phyloP scores from a whole-genome alignment of 2,113 vertebrate genomes.

The Meleagris gallopavo region DNA sequence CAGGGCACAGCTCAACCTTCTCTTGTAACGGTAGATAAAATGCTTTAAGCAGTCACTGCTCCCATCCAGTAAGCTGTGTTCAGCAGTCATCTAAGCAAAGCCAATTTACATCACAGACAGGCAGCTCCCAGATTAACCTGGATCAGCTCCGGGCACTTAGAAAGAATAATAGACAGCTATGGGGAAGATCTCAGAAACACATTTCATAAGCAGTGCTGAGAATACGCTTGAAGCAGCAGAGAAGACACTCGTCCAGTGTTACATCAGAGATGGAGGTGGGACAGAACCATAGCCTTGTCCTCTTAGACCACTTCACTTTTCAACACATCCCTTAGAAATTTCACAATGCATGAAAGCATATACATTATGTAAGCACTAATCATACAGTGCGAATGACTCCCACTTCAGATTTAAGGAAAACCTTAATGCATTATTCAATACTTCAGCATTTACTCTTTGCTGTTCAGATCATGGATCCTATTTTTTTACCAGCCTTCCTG shows the following conservation, averaged over 20 bases:
- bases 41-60: neutral
- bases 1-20: neutral
- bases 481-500: neutral
- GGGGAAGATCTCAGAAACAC: neutral
- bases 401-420: neutral
- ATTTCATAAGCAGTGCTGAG: rapidly evolving
- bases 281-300: neutral
- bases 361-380: neutral
- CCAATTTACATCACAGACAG: neutral
- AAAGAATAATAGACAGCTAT: neutral
- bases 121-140: conserved; percentile 39
- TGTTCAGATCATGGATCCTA: neutral
- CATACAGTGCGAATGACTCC: neutral
- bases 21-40: neutral
- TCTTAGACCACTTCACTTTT: neutral
- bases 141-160: neutral
- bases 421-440: neutral
- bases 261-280: neutral
- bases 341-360: neutral
- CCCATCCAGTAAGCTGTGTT: neutral
- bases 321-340: neutral
- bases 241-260: neutral
- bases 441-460: neutral
- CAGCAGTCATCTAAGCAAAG: neutral
- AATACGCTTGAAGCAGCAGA: neutral